These are phyloP conservation scores for Pseudococcus viburni DNA, from an alignment of 2,888 invertebrate genomes.

Conservation along the genomic window DNA sequence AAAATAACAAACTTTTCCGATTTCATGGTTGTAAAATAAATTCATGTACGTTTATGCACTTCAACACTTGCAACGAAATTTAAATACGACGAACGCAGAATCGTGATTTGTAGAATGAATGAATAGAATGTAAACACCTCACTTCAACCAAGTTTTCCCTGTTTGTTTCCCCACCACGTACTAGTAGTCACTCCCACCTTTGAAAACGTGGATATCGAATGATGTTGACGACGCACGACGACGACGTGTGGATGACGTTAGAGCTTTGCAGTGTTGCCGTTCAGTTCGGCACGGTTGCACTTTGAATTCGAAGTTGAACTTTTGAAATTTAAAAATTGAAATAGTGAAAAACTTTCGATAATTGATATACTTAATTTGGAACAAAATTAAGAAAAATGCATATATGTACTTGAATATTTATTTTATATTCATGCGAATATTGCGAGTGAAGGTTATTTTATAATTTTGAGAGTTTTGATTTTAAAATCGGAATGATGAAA, in stretches of 20 bases:
- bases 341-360: too few relatives aligned
- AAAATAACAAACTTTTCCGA: conserved; percentile 15
- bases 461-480: too few relatives aligned
- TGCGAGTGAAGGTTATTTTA: too few relatives aligned
- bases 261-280: not conserved
- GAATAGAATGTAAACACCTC: not conserved
- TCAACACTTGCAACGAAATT: conserved; percentile 7
- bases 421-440: too few relatives aligned
- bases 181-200: not conserved
- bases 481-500: too few relatives aligned
- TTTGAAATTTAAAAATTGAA: too few relatives aligned
- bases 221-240: not conserved
- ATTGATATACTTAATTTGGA: too few relatives aligned
- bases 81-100: not conserved
- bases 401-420: too few relatives aligned
- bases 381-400: too few relatives aligned
- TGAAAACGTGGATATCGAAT: not conserved
- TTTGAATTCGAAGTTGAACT: too few relatives aligned
- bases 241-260: not conserved
- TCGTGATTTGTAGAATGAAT: not conserved
- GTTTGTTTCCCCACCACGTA: not conserved
- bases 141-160: not conserved
- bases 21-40: not conserved
- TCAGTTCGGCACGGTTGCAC: not conserved
- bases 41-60: not conserved